These are phyloP conservation scores for Amphiprion ocellaris DNA, from an alignment of 2,113 vertebrate genomes.

Conservation along the genomic window DNA sequence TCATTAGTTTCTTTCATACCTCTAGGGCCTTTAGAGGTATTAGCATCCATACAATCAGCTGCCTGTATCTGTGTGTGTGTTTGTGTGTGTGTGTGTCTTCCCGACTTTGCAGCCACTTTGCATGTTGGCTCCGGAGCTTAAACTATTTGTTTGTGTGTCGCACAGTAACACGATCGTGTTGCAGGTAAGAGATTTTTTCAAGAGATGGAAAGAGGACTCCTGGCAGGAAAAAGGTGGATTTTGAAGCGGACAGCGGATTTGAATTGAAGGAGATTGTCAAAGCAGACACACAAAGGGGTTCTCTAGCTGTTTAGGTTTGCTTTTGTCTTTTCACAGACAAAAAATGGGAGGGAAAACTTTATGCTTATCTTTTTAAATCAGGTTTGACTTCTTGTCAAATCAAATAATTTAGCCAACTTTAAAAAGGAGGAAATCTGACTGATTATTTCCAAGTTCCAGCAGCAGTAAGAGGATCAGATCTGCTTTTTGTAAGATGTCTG, in stretches of 20 bases:
- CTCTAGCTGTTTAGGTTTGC: not conserved
- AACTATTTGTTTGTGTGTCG: conserved; percentile 30
- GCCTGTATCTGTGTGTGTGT: not conserved
- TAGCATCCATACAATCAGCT: not conserved
- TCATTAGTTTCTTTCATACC: not conserved
- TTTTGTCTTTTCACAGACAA: not conserved
- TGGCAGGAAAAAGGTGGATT: not conserved
- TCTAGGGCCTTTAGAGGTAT: not conserved
- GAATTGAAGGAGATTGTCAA: not conserved
- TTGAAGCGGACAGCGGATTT: not conserved
- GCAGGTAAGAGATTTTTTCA: too few species aligned
- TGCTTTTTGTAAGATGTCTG: not conserved
- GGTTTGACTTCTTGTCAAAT: too few species aligned
- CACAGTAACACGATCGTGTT: not conserved
- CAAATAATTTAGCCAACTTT: not conserved
- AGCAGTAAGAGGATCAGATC: not conserved
- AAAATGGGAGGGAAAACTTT: not conserved
- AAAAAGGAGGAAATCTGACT: not conserved
- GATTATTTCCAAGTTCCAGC: not conserved
- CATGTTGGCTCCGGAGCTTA: not conserved
- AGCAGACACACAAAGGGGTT: not conserved
- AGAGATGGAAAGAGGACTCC: not conserved
- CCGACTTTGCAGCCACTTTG: conserved; percentile 3
- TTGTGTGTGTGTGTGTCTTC: not conserved
- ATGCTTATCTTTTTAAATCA: not conserved